Evolutionary conservation across 2,797 vertebrate species (phyloP).

Genomic region (Moxostoma hubbsi): DNA sequence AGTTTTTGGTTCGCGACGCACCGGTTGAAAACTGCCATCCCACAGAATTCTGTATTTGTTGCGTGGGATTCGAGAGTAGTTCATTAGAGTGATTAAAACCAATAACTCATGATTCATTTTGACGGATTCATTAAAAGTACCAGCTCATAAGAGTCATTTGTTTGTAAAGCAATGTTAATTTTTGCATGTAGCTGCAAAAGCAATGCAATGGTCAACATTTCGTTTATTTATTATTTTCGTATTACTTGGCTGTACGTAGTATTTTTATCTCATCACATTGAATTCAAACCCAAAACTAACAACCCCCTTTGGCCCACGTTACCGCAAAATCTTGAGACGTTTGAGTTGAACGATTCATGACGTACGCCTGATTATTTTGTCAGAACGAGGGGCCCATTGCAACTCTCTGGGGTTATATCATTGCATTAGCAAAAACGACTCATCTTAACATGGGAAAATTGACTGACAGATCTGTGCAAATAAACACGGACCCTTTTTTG

Average conservation of each 20-base stretch:
- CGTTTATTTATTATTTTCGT: no score
- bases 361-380: constrained; percentile 2
- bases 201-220: no score
- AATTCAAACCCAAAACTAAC: neutral
- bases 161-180: no score
- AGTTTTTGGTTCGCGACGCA: no score
- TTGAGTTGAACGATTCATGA: constrained; percentile 50
- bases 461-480: constrained; percentile 44
- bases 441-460: constrained; percentile 19
- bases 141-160: no score
- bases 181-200: no score
- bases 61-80: no score
- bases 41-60: neutral
- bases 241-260: no score
- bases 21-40: no score
- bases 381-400: neutral
- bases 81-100: no score
- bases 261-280: neutral
- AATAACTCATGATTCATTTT: no score
- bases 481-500: constrained; percentile 35
- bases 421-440: neutral
- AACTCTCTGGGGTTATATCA: neutral
- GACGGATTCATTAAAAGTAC: no score
- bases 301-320: neutral
- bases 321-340: constrained; percentile 58